phyloP scores from a whole-genome alignment of 1,140 invertebrate genomes.

The Drosophila simulans region DNA sequence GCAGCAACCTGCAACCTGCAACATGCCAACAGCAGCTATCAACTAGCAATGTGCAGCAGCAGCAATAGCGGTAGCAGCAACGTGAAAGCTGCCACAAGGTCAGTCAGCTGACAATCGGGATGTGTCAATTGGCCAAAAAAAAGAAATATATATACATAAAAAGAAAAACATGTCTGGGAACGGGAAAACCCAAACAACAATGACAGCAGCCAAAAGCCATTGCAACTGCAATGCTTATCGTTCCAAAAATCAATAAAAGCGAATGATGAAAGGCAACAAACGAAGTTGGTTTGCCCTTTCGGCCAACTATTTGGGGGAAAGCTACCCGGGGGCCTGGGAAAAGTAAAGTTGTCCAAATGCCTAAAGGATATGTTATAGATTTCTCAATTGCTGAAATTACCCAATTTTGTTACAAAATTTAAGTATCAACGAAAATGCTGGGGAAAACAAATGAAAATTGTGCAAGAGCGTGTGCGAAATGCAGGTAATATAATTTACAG shows the following conservation, averaged over 20 bases:
- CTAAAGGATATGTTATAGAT: slow-evolving; percentile 1
- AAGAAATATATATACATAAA: slow-evolving; percentile 2
- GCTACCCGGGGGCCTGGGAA: slow-evolving; percentile 14
- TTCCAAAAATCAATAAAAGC: slow-evolving; percentile 53
- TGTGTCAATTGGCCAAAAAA: slow-evolving; percentile 38
- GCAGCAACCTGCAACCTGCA: slow-evolving; percentile 23
- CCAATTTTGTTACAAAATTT: not conserved
- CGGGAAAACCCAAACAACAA: slow-evolving; percentile 40
- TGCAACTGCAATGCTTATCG: slow-evolving; percentile 56
- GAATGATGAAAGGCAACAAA: slow-evolving; percentile 6
- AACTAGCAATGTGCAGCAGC: not conserved
- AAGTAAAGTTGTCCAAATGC: not conserved
- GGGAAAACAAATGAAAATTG: slow-evolving; percentile 43
- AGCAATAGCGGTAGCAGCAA: slow-evolving; percentile 1
- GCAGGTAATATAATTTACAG: slow-evolving; percentile 72
- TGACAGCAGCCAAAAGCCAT: slow-evolving; percentile 25
- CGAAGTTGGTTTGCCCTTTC: slow-evolving; percentile 23
- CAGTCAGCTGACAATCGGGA: slow-evolving; percentile 50
- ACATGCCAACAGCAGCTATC: not conserved
- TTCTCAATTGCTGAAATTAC: not conserved
- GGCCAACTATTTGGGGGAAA: slow-evolving; percentile 22
- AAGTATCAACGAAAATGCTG: not conserved
- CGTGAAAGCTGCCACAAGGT: slow-evolving; percentile 49
- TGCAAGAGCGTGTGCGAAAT: slow-evolving; percentile 60
- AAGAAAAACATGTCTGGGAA: slow-evolving; percentile 20